Percentiles rank a stretch among this genome's conserved stretches.
phyloP scores from a whole-genome alignment of 2,797 vertebrate species.

The Onychomys leucogaster region DNA sequence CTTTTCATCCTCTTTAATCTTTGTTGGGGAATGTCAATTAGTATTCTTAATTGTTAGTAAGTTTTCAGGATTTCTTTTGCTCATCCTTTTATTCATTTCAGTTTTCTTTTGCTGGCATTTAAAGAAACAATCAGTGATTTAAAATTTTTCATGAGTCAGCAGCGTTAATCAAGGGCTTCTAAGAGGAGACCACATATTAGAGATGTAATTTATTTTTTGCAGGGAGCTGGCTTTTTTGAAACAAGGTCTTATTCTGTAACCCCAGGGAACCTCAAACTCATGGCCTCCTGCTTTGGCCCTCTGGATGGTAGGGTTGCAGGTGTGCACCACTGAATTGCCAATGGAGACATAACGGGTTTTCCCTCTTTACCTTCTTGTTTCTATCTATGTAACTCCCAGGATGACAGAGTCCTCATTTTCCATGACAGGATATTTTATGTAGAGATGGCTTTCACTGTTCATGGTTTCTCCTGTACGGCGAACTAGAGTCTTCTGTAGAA shows the following conservation, averaged over 20 bases:
- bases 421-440: not conserved
- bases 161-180: not conserved
- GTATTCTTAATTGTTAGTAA: constrained; percentile 18
- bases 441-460: not conserved
- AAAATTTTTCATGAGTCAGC: constrained; percentile 12
- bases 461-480: not conserved
- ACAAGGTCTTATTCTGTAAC: not conserved
- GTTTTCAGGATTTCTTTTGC: constrained; percentile 38
- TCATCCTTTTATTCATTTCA: constrained; percentile 45
- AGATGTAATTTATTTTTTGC: not conserved
- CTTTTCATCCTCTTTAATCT: not conserved
- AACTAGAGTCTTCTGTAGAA: not conserved
- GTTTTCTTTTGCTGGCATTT: constrained; percentile 28
- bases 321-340: not conserved
- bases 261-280: not conserved
- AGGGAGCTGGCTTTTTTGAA: not conserved
- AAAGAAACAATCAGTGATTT: constrained; percentile 42
- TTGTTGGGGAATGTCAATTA: not conserved
- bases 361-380: not conserved
- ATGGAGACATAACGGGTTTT: not conserved
- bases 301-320: not conserved
- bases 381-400: not conserved
- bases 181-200: not conserved
- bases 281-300: not conserved
- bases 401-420: not conserved